phyloP scores from a whole-genome alignment of 1,140 invertebrate genomes.

The Camponotus floridanus region DNA sequence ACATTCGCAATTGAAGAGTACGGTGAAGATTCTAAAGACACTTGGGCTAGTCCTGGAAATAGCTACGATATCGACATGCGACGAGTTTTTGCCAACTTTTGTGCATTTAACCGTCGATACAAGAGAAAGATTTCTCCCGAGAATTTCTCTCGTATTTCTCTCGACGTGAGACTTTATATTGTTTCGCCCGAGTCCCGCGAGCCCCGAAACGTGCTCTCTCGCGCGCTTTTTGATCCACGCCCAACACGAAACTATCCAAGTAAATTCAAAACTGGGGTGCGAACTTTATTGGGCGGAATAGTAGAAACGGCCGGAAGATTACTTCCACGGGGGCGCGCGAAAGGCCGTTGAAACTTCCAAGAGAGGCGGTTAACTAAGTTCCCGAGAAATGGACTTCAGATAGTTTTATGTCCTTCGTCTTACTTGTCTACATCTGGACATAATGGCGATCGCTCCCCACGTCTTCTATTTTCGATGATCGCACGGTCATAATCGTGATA shows the following conservation, averaged over 20 bases:
- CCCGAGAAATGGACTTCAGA: constrained; percentile 72
- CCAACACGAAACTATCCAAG: constrained; percentile 71
- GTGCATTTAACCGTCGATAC: constrained; percentile 29
- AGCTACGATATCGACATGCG: not conserved
- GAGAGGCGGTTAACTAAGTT: constrained; percentile 80
- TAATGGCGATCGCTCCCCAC: constrained; percentile 63
- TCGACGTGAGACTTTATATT: constrained; percentile 26
- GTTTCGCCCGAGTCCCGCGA: constrained; percentile 39
- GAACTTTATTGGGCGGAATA: constrained; percentile 78
- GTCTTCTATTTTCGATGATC: constrained; percentile 54
- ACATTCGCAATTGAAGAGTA: not conserved
- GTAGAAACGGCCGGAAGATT: constrained; percentile 77
- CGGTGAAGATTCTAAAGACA: not conserved
- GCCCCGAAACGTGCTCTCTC: constrained; percentile 1
- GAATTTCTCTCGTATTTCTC: constrained; percentile 38
- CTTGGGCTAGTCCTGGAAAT: not conserved
- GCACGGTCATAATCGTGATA: constrained; percentile 50
- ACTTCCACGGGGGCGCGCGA: constrained; percentile 67
- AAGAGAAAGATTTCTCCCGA: constrained; percentile 46
- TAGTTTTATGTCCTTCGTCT: constrained; percentile 68
- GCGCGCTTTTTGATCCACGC: constrained; percentile 52
- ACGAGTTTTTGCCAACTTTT: constrained; percentile 28
- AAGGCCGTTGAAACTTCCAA: constrained; percentile 80
- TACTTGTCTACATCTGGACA: constrained; percentile 67
- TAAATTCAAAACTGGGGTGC: constrained; percentile 80